Percentiles rank a stretch among this genome's conserved stretches.
Evolutionary conservation across 2,888 invertebrate genomes (phyloP).

Genomic region (Thyatira batis): DNA sequence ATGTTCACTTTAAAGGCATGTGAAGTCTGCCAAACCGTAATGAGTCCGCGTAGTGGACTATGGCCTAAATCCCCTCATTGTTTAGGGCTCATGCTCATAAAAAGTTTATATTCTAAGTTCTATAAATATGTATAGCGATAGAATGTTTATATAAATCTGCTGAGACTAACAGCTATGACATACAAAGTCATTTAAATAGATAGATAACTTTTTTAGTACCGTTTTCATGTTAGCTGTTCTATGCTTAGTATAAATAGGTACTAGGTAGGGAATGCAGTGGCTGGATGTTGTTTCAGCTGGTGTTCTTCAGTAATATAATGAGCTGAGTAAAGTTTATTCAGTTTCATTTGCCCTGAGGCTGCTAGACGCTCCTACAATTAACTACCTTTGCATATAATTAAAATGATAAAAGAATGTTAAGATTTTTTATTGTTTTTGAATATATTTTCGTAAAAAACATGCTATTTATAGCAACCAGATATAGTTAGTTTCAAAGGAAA

Average conservation of each 20-base stretch:
- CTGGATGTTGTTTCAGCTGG: constrained; percentile 38
- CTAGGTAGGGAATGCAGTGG: constrained; percentile 5
- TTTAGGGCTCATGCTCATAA: no score
- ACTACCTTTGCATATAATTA: not conserved
- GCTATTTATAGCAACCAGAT: not conserved
- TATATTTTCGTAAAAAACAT: not conserved
- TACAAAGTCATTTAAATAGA: no score
- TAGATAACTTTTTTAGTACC: not conserved
- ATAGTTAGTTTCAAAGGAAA: no score
- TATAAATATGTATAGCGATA: no score
- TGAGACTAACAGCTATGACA: no score
- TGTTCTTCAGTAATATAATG: constrained; percentile 39
- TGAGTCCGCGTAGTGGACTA: no score
- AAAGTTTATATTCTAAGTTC: no score
- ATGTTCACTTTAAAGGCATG: no score
- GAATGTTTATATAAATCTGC: no score
- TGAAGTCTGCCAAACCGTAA: no score
- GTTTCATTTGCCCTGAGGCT: constrained; percentile 30
- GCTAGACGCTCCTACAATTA: constrained; percentile 1
- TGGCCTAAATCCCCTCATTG: no score
- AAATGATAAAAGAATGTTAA: not conserved
- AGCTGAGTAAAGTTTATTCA: constrained; percentile 43
- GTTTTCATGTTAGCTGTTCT: not conserved
- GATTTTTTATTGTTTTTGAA: not conserved
- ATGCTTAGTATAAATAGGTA: not conserved